A percentile compares a stretch with the other conserved stretches of the same genome.
phyloP scores from a whole-genome alignment of 2,113 vertebrate species.

The Pholis gunnellus region DNA sequence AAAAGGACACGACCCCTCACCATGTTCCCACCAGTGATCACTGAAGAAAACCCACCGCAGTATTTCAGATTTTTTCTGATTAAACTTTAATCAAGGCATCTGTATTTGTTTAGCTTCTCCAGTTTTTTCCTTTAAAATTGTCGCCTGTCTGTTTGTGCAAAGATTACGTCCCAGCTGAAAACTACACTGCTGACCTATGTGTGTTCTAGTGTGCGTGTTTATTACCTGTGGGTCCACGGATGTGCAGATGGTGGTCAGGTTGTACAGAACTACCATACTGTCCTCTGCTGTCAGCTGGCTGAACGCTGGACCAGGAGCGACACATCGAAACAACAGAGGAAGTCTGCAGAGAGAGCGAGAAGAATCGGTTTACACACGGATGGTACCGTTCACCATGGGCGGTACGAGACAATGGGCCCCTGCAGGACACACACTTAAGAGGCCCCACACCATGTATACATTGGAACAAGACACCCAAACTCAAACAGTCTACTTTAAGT shows the following conservation, averaged over 20 bases:
- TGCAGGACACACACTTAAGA: not conserved
- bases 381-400: not conserved
- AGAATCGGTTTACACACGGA: not conserved
- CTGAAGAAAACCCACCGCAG: too few relatives aligned
- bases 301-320: slow-evolving; percentile 69
- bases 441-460: not conserved
- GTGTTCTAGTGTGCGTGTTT: not conserved
- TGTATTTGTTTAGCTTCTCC: not conserved
- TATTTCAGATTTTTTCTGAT: too few relatives aligned
- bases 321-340: slow-evolving; percentile 65
- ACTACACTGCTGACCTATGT: not conserved
- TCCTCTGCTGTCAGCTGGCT: slow-evolving; percentile 51
- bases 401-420: not conserved
- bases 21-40: too few relatives aligned
- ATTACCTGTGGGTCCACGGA: slow-evolving; percentile 71
- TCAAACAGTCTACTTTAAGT: not conserved
- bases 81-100: too few relatives aligned
- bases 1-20: not conserved
- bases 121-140: not conserved
- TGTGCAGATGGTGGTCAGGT: slow-evolving; percentile 65
- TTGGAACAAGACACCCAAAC: not conserved
- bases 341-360: slow-evolving; percentile 63
- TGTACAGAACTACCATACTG: slow-evolving; percentile 25
- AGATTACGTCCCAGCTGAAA: not conserved
- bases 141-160: not conserved